phyloP scores from a whole-genome alignment of 2,113 vertebrate genomes.

The Guaruba guarouba region DNA sequence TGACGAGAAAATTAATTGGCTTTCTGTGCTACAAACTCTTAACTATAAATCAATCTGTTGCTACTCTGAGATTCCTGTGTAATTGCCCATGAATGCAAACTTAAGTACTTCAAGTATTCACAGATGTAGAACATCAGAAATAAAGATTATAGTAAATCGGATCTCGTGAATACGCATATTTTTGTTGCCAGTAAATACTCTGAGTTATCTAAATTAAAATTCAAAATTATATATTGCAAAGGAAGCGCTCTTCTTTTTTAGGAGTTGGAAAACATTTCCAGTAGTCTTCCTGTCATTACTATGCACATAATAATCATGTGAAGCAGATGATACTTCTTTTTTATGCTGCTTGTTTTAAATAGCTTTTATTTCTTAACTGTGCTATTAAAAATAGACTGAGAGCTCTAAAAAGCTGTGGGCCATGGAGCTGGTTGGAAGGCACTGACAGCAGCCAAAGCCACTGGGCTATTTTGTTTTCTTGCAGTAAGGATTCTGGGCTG shows the following conservation, averaged over 20 bases:
- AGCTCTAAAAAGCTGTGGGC: constrained; percentile 10
- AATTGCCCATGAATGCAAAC: constrained; percentile 58
- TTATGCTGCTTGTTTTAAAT: constrained; percentile 56
- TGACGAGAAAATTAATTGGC: background rate
- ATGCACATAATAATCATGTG: constrained; percentile 63
- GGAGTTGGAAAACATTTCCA: constrained; percentile 71
- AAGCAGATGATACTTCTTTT: constrained; percentile 54
- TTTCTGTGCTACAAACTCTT: background rate
- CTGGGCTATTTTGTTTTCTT: background rate
- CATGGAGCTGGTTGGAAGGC: background rate
- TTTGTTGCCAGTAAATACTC: constrained; percentile 70
- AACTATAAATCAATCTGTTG: constrained; percentile 41
- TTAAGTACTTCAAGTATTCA: constrained; percentile 61
- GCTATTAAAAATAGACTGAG: constrained; percentile 61
- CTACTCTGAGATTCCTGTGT: constrained; percentile 19
- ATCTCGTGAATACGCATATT: constrained; percentile 72
- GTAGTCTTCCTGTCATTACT: constrained; percentile 66
- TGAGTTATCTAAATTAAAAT: constrained; percentile 75
- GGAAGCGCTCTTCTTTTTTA: constrained; percentile 44
- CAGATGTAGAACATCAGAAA: constrained; percentile 66
- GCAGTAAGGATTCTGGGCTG: background rate
- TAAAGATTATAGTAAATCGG: constrained; percentile 73
- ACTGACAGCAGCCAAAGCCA: background rate
- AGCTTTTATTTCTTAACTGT: constrained; percentile 38
- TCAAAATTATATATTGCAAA: constrained; percentile 67